A percentile compares a stretch with the other conserved stretches of the same genome.
phyloP scores from a whole-genome alignment of 2,888 invertebrate genomes.

The Ectropis crepuscularia region DNA sequence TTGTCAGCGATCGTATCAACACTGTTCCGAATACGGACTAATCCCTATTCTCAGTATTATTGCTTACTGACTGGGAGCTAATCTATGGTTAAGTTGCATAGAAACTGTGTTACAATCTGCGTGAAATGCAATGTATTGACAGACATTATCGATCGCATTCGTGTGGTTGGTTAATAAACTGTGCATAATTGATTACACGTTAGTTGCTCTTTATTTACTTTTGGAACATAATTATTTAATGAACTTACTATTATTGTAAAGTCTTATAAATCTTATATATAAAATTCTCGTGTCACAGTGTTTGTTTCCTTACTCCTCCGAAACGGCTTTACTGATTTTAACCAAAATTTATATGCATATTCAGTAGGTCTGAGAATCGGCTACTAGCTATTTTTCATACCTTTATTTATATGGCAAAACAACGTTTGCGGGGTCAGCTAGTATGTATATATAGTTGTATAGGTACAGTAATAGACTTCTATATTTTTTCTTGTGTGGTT shows the following conservation, averaged over 20 bases:
- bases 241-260: not conserved
- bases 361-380: no score
- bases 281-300: no score
- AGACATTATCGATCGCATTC: constrained; percentile 6
- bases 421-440: no score
- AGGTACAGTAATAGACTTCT: no score
- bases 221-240: not conserved
- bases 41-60: constrained; percentile 44
- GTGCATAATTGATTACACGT: constrained; percentile 13
- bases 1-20: constrained; percentile 60
- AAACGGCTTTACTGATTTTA: no score
- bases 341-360: no score
- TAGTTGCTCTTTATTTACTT: constrained; percentile 10
- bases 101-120: constrained; percentile 1
- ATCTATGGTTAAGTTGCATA: constrained; percentile 5
- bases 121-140: constrained; percentile 13
- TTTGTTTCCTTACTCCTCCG: no score
- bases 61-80: constrained; percentile 11
- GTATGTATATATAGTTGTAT: no score
- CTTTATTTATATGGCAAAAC: no score
- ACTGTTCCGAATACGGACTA: constrained; percentile 50
- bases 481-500: no score
- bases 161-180: constrained; percentile 11
- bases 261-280: no score
- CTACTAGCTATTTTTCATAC: no score